phyloP scores from a whole-genome alignment of 1,140 invertebrate genomes.

The Drosophila leontia region DNA sequence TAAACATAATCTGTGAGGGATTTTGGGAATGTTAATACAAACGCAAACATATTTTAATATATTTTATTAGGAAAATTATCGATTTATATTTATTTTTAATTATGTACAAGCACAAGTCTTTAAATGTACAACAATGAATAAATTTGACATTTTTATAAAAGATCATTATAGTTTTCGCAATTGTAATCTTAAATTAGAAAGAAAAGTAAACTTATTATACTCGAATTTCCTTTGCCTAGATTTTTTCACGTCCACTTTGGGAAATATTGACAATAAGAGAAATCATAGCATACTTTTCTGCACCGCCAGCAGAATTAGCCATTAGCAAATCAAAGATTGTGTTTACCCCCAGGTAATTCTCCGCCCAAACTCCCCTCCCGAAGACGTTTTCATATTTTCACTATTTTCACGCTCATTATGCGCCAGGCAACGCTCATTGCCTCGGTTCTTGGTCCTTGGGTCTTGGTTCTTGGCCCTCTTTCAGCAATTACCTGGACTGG shows the following conservation, averaged over 20 bases:
- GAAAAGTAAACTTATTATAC: background rate
- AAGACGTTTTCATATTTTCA: slow-evolving; percentile 73
- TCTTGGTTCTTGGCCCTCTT: slow-evolving; percentile 45
- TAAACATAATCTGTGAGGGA: background rate
- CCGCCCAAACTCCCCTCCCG: slow-evolving; percentile 6
- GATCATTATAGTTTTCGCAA: background rate
- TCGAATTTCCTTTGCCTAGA: background rate
- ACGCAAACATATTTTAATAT: background rate
- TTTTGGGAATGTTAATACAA: background rate
- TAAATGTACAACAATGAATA: too few relatives aligned
- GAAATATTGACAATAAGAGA: slow-evolving; percentile 14
- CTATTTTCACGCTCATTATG: slow-evolving; percentile 82
- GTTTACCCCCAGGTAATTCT: slow-evolving; percentile 36
- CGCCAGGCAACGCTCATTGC: slow-evolving; percentile 57
- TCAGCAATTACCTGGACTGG: slow-evolving; percentile 71
- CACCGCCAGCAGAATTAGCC: slow-evolving; percentile 31
- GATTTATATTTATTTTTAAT: background rate
- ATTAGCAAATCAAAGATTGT: slow-evolving; percentile 60
- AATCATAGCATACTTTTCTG: slow-evolving; percentile 36
- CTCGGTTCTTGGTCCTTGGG: slow-evolving; percentile 14
- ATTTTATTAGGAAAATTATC: background rate
- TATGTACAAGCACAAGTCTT: background rate
- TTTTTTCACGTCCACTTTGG: background rate
- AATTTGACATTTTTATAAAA: too few relatives aligned
- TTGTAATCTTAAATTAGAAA: background rate